Evolutionary conservation across 2,797 vertebrate genomes (phyloP).

Genomic region (Menidia menidia): DNA sequence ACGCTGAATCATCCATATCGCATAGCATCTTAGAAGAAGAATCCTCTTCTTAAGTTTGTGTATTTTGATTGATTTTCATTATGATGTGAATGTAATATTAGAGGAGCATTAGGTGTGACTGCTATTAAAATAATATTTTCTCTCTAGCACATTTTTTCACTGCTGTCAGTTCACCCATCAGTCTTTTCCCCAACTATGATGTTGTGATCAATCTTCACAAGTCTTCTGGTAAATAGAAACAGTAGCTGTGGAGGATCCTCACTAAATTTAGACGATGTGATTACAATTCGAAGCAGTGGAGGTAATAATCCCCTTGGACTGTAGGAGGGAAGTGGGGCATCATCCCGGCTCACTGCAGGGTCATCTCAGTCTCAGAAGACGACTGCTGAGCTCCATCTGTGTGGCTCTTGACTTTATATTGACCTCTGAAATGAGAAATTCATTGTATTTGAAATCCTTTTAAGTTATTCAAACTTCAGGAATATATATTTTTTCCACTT

Average conservation of each 20-base stretch:
- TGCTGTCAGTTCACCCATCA: neutral
- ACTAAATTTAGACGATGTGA: neutral
- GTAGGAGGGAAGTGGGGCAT: slow-evolving; percentile 7
- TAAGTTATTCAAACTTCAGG: neutral
- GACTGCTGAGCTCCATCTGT: slow-evolving; percentile 11
- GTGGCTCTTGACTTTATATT: slow-evolving; percentile 10
- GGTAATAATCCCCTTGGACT: slow-evolving; percentile 1
- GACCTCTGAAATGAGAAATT: slow-evolving; percentile 2
- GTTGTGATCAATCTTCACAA: neutral
- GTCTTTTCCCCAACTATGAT: neutral
- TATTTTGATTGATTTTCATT: neutral
- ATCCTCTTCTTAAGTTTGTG: neutral
- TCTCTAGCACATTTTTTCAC: neutral
- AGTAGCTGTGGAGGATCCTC: neutral
- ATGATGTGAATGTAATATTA: neutral
- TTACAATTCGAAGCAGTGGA: slow-evolving; percentile 5
- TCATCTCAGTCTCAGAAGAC: slow-evolving; percentile 14
- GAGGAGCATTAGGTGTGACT: neutral
- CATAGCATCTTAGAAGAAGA: neutral
- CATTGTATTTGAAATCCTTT: neutral
- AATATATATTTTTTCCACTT: no score
- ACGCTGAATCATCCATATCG: neutral
- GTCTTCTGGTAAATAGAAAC: neutral
- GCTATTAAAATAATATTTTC: neutral
- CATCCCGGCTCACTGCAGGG: slow-evolving; percentile 3